Evolutionary conservation across 2,797 vertebrate genomes (phyloP).

Genomic region (Phataginus tetradactyla): DNA sequence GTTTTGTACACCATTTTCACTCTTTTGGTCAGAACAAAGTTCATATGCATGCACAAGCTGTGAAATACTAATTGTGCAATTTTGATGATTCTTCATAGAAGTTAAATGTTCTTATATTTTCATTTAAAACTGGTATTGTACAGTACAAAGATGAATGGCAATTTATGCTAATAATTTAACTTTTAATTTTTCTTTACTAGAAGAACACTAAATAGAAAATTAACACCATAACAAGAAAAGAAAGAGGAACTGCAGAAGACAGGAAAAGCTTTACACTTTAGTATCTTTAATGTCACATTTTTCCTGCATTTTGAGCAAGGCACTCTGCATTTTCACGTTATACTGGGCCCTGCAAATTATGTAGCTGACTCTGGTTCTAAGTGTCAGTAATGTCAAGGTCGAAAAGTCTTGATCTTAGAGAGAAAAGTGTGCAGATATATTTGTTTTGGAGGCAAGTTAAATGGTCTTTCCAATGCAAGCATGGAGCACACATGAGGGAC

Average conservation of each 20-base stretch:
- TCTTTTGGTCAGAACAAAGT: neutral
- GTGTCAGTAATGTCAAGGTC: neutral
- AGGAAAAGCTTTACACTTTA: neutral
- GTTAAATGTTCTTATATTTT: neutral
- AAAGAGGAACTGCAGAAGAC: neutral
- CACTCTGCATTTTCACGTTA: neutral
- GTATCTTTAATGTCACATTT: neutral
- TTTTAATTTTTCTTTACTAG: conserved; percentile 4
- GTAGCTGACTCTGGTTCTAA: neutral
- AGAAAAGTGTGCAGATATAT: neutral
- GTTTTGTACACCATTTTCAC: neutral
- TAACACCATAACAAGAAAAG: neutral
- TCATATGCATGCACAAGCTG: neutral
- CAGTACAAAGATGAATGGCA: neutral
- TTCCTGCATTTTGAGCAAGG: neutral
- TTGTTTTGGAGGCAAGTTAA: neutral
- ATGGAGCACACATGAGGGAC: neutral
- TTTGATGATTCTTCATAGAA: neutral
- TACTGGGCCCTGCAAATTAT: neutral
- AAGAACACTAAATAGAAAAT: conserved; percentile 17
- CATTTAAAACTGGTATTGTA: neutral
- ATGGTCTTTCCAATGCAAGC: neutral
- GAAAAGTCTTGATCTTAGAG: neutral
- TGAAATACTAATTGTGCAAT: neutral
- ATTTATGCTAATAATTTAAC: neutral